phyloP scores from a whole-genome alignment of 2,113 vertebrate species.

The Cephalopterus ornatus region DNA sequence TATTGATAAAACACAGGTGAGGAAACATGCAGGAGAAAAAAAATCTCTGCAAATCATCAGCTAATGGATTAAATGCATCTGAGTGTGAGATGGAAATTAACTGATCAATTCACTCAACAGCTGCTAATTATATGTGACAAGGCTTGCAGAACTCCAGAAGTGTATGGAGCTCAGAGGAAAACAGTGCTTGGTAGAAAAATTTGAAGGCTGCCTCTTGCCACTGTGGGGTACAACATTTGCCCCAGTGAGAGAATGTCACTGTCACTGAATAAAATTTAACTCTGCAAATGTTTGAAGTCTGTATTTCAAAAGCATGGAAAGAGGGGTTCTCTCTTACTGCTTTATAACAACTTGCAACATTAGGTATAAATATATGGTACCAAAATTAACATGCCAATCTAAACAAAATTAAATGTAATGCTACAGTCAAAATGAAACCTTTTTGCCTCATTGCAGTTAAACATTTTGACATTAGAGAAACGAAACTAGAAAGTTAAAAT shows the following conservation, averaged over 20 bases:
- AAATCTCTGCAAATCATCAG: constrained; percentile 60
- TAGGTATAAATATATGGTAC: constrained; percentile 41
- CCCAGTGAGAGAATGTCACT: neutral
- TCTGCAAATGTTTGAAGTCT: neutral
- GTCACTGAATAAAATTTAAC: neutral
- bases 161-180: neutral
- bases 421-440: constrained; percentile 19
- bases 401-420: constrained; percentile 48
- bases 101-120: constrained; percentile 70
- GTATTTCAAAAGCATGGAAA: neutral
- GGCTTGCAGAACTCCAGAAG: constrained; percentile 21
- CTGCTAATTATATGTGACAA: constrained; percentile 67
- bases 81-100: constrained; percentile 61
- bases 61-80: constrained; percentile 67
- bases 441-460: constrained; percentile 46
- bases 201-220: neutral
- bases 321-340: neutral
- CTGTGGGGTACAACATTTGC: neutral
- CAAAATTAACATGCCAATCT: constrained; percentile 50
- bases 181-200: neutral
- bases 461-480: constrained; percentile 43
- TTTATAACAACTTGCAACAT: constrained; percentile 14
- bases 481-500: constrained; percentile 17
- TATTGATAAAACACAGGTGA: constrained; percentile 60
- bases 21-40: constrained; percentile 15